These are phyloP conservation scores for Lasioglossum vierecki DNA, from an alignment of 2,888 invertebrate species.

Conservation along the genomic window DNA sequence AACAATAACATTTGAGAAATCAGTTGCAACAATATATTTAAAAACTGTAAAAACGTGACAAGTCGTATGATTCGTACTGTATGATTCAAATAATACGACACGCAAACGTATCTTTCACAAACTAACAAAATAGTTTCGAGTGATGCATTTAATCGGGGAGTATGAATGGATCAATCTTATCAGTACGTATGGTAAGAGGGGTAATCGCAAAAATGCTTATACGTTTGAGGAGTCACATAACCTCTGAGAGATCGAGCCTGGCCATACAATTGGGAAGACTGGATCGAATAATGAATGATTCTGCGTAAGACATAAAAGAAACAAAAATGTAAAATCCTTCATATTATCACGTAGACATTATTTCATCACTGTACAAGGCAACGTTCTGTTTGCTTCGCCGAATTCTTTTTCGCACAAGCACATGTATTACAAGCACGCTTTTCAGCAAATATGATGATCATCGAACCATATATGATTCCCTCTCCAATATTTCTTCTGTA, in stretches of 20 bases:
- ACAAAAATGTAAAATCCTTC: background rate
- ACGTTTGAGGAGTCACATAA: slow-evolving; percentile 18
- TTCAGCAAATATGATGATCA: background rate
- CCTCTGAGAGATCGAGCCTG: slow-evolving; percentile 14
- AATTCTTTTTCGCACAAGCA: slow-evolving; percentile 4
- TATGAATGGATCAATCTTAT: background rate
- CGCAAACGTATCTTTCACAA: background rate
- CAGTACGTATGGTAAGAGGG: background rate
- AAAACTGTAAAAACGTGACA: background rate
- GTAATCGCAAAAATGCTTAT: background rate
- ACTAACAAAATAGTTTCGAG: slow-evolving; percentile 1
- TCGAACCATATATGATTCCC: background rate
- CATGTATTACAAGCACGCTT: background rate
- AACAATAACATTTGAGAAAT: background rate
- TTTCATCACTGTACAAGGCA: background rate
- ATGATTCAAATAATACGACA: background rate
- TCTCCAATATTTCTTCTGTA: background rate
- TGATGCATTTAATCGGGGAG: background rate
- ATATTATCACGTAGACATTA: background rate
- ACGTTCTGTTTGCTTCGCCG: slow-evolving; percentile 15
- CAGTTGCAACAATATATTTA: background rate
- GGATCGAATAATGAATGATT: slow-evolving; percentile 12
- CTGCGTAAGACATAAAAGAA: slow-evolving; percentile 3
- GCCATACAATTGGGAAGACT: background rate
- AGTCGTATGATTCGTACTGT: background rate